A percentile compares a stretch with the other conserved stretches of the same genome.
These are phyloP conservation scores for Eupeodes corollae DNA, from an alignment of 1,140 invertebrate genomes.

Conservation along the genomic window DNA sequence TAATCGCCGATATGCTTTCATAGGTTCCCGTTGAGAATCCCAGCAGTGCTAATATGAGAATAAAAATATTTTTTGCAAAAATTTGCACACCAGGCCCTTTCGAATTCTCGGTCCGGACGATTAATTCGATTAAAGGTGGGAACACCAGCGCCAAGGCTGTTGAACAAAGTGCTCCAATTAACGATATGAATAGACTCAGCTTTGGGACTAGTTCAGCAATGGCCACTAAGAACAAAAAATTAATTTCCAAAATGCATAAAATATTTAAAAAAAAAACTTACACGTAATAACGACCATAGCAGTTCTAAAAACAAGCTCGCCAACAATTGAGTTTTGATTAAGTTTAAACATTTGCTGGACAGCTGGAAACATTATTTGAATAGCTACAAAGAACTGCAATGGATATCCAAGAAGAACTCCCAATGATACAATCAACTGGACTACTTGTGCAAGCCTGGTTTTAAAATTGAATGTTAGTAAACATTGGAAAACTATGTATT, in stretches of 20 bases:
- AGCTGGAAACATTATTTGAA: conserved; percentile 50
- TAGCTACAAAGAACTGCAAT: conserved; percentile 74
- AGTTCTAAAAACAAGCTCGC: conserved; percentile 35
- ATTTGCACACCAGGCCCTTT: conserved; percentile 38
- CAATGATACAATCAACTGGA: conserved; percentile 56
- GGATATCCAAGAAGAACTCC: conserved; percentile 67
- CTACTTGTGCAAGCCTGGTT: conserved; percentile 46
- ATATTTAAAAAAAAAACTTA: no score
- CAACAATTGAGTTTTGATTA: conserved; percentile 25
- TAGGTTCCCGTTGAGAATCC: conserved; percentile 65
- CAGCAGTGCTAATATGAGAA: conserved; percentile 53
- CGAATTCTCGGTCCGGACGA: conserved; percentile 43
- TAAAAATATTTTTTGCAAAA: conserved; percentile 46
- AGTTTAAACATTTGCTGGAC: conserved; percentile 15
- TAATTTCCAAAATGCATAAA: neutral
- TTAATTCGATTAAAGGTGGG: conserved; percentile 76
- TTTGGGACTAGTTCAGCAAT: conserved; percentile 72
- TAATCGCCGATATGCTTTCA: conserved; percentile 51
- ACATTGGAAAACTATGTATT: neutral
- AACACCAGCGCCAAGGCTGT: conserved; percentile 80
- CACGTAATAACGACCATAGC: neutral
- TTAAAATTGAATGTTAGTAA: conserved; percentile 5
- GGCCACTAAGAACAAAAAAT: conserved; percentile 45
- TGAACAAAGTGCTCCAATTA: conserved; percentile 80
- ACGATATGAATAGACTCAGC: conserved; percentile 75